Evolutionary conservation across 2,113 vertebrate species (phyloP).

Genomic region (Seriola quinqueradiata): DNA sequence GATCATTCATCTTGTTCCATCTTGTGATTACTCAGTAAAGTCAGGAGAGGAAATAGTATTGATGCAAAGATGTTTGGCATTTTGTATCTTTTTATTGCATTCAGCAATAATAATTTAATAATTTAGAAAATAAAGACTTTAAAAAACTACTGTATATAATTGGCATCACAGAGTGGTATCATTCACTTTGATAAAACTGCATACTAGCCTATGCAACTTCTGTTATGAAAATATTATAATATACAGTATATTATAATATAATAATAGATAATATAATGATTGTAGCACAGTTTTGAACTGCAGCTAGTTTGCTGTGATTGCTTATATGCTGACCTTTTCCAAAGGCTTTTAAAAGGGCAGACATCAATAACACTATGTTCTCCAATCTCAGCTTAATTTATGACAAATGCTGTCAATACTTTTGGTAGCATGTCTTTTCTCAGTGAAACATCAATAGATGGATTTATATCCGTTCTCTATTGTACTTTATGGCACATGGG

Average conservation of each 20-base stretch:
- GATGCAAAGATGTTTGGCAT: neutral
- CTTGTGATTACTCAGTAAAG: neutral
- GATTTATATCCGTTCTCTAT: conserved; percentile 49
- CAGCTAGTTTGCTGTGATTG: conserved; percentile 15
- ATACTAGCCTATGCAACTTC: too few relatives aligned
- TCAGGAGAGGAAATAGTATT: neutral
- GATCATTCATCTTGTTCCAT: neutral
- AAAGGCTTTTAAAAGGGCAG: conserved; percentile 64
- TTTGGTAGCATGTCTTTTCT: conserved; percentile 55
- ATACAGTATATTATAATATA: too few relatives aligned
- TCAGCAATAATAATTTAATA: conserved; percentile 4
- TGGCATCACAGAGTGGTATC: neutral
- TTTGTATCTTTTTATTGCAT: neutral
- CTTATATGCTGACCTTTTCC: conserved; percentile 61
- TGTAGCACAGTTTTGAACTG: conserved; percentile 11
- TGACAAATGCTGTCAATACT: conserved; percentile 62
- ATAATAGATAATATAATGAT: neutral
- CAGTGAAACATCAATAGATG: conserved; percentile 50
- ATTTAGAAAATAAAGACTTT: neutral
- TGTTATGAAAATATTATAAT: too few relatives aligned
- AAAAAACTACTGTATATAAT: neutral
- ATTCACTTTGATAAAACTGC: too few relatives aligned
- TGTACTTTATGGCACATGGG: conserved; percentile 19
- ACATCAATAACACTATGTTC: conserved; percentile 62
- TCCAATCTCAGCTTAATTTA: conserved; percentile 56